Percentiles rank a stretch among this genome's conserved stretches.
Conservation (phyloP, 2,797 vertebrate genomes). For the Hipposideros larvatus region DNA sequence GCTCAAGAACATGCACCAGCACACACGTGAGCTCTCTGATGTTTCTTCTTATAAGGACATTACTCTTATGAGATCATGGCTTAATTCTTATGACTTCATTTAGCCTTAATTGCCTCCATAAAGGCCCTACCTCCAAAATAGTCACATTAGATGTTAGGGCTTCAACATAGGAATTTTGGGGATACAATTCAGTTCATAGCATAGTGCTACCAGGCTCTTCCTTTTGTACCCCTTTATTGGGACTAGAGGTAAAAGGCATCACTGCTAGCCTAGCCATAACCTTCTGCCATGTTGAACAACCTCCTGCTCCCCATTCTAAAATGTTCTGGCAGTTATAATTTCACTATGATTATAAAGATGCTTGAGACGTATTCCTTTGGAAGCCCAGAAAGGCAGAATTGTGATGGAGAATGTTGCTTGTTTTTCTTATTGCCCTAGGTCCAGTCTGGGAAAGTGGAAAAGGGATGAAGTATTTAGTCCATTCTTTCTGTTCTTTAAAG, state of each 20-base stretch:
- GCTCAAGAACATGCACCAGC: background rate
- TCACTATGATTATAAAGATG: background rate
- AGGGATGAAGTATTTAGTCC: background rate
- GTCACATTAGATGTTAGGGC: background rate
- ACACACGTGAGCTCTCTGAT: background rate
- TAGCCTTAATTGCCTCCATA: background rate
- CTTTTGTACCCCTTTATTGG: background rate
- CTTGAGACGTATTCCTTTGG: background rate
- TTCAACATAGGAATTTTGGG: background rate
- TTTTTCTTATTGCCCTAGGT: background rate
- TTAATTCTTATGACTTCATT: background rate
- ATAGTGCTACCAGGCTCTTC: background rate
- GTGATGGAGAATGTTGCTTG: background rate
- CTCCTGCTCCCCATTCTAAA: background rate
- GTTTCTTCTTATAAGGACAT: background rate
- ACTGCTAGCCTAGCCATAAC: background rate
- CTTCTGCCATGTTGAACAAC: background rate
- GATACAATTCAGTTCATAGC: background rate
- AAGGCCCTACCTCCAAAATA: background rate
- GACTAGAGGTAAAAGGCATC: background rate
- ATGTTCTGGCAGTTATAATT: background rate
- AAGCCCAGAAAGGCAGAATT: background rate
- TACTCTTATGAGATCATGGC: background rate
- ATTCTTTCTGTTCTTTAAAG: slow-evolving; percentile 20
- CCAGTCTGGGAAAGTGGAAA: background rate